Percentiles rank a stretch among this genome's conserved stretches.
Evolutionary conservation across 2,797 vertebrate species (phyloP).

Genomic region (Pangasius djambal): DNA sequence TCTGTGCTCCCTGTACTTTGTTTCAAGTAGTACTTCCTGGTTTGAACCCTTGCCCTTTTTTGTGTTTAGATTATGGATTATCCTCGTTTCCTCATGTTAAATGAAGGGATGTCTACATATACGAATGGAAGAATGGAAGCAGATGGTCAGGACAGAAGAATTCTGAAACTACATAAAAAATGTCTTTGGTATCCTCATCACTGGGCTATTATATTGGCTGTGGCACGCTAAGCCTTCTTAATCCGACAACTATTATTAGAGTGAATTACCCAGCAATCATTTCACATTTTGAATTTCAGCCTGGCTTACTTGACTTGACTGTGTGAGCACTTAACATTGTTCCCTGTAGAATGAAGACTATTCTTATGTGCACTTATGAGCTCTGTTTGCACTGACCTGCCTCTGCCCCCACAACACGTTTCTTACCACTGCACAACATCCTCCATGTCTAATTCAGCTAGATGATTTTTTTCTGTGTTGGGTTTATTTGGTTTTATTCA

Average conservation of each 20-base stretch:
- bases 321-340: slow-evolving; percentile 31
- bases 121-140: neutral
- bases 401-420: neutral
- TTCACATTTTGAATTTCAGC: slow-evolving; percentile 39
- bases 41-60: neutral
- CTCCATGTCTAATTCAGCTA: neutral
- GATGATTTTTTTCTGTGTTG: neutral
- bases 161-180: neutral
- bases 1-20: neutral
- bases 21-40: neutral
- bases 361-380: neutral
- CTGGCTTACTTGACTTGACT: slow-evolving; percentile 29
- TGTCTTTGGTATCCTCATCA: slow-evolving; percentile 22
- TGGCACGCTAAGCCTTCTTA: slow-evolving; percentile 16
- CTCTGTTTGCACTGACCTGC: slow-evolving; percentile 7
- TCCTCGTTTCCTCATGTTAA: neutral
- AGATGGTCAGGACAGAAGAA: slow-evolving; percentile 9
- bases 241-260: slow-evolving; percentile 35
- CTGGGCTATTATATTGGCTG: slow-evolving; percentile 9
- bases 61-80: neutral
- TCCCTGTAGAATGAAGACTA: slow-evolving; percentile 12
- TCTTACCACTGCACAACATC: neutral
- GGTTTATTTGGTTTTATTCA: neutral
- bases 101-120: neutral
- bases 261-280: slow-evolving; percentile 44